These are phyloP conservation scores for Corythaixoides concolor DNA, from an alignment of 2,113 vertebrate species.

Conservation along the genomic window DNA sequence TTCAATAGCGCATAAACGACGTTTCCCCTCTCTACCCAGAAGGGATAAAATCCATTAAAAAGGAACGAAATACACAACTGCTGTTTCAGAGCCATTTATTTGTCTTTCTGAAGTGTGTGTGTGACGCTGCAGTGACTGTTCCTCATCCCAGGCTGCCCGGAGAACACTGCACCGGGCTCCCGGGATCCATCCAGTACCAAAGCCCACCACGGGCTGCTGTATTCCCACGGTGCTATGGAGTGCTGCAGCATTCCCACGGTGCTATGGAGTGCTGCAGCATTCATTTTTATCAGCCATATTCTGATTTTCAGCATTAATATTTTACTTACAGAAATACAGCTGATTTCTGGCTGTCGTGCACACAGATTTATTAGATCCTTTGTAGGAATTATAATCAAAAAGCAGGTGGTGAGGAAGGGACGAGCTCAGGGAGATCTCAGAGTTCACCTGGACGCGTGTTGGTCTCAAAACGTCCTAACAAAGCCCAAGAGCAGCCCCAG, in stretches of 20 bases:
- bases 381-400: not conserved
- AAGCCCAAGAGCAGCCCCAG: not conserved
- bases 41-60: constrained; percentile 24
- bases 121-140: not conserved
- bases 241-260: not conserved
- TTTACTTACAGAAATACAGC: not conserved
- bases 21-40: not conserved
- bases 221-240: not conserved
- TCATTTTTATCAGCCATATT: not conserved
- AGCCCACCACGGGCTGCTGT: rapidly evolving
- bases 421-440: not conserved
- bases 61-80: not conserved
- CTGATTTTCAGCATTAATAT: not conserved
- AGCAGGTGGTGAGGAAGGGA: not conserved
- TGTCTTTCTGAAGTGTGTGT: not conserved
- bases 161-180: not conserved
- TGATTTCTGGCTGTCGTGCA: not conserved
- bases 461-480: not conserved
- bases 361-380: not conserved
- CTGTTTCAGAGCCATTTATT: not conserved
- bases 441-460: rapidly evolving
- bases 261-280: not conserved
- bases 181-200: not conserved
- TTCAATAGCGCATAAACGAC: not conserved
- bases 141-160: not conserved